Percentiles rank a stretch among this genome's conserved stretches.
Conservation (phyloP, 64 coral and sea anemone species). For the Montipora capricornis region DNA sequence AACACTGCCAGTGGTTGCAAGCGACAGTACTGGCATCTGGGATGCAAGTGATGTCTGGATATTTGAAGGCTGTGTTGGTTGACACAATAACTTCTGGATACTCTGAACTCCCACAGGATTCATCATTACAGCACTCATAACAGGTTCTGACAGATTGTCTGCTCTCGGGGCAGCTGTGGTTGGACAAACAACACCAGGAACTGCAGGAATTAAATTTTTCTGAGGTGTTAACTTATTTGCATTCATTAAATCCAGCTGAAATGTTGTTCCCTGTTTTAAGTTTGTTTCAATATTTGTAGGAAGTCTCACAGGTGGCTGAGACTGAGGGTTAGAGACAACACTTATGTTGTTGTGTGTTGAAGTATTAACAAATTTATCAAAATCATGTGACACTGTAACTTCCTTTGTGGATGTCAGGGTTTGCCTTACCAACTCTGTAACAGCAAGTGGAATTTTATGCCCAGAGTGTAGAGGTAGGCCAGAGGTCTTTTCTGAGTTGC, state of each 20-base stretch:
- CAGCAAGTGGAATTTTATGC: not conserved
- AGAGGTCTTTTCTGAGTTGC: not conserved
- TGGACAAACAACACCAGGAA: not conserved
- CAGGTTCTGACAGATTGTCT: not conserved
- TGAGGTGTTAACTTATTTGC: slow-evolving; percentile 1
- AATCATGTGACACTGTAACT: not conserved
- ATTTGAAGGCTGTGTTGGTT: slow-evolving; percentile 10
- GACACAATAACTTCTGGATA: slow-evolving; percentile 10
- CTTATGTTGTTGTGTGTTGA: not conserved
- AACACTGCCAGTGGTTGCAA: slow-evolving; percentile 3
- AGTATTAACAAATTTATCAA: not conserved
- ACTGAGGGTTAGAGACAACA: not conserved
- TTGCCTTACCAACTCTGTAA: not conserved
- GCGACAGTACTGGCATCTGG: not conserved
- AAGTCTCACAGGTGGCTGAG: not conserved
- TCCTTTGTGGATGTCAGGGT: not conserved
- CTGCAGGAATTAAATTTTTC: not conserved
- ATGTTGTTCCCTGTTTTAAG: not conserved
- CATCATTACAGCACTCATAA: slow-evolving; percentile 5
- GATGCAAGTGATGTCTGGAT: slow-evolving; percentile 30
- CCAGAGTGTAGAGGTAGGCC: not conserved
- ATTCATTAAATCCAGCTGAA: slow-evolving; percentile 1
- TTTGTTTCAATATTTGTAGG: slow-evolving; percentile 23
- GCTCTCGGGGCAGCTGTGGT: not conserved
- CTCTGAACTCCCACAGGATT: slow-evolving; percentile 8